Conservation (phyloP, 1,140 invertebrate species). For the Procambarus virginalis region DNA sequence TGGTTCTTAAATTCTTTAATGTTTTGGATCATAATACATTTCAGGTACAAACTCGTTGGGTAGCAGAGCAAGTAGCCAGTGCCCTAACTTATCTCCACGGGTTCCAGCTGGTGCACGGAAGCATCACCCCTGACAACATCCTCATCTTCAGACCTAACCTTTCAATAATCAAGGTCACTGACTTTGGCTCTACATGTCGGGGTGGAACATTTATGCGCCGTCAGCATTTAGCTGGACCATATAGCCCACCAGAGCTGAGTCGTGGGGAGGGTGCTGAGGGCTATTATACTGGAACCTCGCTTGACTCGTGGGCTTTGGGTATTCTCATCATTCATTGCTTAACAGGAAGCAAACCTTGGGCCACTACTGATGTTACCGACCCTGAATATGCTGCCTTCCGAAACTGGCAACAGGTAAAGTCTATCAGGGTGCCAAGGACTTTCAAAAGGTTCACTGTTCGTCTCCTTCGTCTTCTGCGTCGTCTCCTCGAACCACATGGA, state of each 20-base stretch:
- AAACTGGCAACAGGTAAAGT: constrained; percentile 83
- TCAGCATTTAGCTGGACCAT: constrained; percentile 88
- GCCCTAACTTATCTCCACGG: constrained; percentile 94
- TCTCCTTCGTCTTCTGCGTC: constrained; percentile 82
- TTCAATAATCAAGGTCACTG: constrained; percentile 93
- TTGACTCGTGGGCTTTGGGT: constrained; percentile 97
- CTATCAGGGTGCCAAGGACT: constrained; percentile 80
- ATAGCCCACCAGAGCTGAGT: constrained; percentile 94
- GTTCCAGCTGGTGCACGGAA: constrained; percentile 93
- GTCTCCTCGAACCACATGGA: constrained; percentile 82
- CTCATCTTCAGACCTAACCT: constrained; percentile 89
- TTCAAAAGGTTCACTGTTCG: constrained; percentile 80
- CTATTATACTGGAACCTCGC: constrained; percentile 83
- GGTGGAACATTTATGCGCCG: constrained; percentile 81
- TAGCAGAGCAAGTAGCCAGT: constrained; percentile 84
- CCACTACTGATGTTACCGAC: constrained; percentile 86
- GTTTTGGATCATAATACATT: neutral
- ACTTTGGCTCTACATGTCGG: constrained; percentile 87
- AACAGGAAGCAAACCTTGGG: constrained; percentile 95
- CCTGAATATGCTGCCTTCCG: constrained; percentile 81
- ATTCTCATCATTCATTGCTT: constrained; percentile 94
- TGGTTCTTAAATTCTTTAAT: neutral
- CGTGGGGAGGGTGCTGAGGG: constrained; percentile 85
- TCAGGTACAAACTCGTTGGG: constrained; percentile 82
- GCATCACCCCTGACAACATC: constrained; percentile 90